A percentile compares a stretch with the other conserved stretches of the same genome.
Conservation (phyloP, 2,797 vertebrate species). For the Catamblyrhynchus diadema region DNA sequence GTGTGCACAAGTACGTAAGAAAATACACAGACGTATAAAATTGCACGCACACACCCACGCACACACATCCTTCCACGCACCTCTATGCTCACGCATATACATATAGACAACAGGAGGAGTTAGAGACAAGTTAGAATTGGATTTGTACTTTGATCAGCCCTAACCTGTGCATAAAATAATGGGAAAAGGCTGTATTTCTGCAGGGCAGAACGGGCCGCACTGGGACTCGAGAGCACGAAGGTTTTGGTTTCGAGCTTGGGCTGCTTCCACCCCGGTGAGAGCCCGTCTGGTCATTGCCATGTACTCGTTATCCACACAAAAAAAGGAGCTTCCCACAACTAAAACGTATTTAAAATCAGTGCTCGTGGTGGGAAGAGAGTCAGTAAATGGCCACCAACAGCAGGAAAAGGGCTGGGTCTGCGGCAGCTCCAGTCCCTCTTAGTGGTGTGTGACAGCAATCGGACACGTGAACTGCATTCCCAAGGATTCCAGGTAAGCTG, state of each 20-base stretch:
- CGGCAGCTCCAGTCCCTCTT: slow-evolving; percentile 61
- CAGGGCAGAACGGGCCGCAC: slow-evolving; percentile 54
- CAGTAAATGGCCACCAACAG: slow-evolving; percentile 45
- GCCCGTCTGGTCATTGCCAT: slow-evolving; percentile 50
- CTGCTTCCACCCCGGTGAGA: slow-evolving; percentile 49
- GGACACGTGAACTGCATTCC: background rate
- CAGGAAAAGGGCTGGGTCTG: slow-evolving; percentile 53
- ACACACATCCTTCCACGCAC: slow-evolving; percentile 76
- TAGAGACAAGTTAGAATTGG: slow-evolving; percentile 90
- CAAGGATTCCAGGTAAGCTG: background rate
- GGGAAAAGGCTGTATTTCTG: slow-evolving; percentile 57
- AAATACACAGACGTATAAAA: slow-evolving; percentile 93
- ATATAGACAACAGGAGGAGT: slow-evolving; percentile 89
- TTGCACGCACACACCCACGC: slow-evolving; percentile 77
- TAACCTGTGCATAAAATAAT: slow-evolving; percentile 71
- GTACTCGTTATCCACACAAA: slow-evolving; percentile 56
- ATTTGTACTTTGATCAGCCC: slow-evolving; percentile 78
- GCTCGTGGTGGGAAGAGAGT: slow-evolving; percentile 71
- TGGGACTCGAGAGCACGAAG: slow-evolving; percentile 53
- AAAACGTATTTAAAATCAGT: slow-evolving; percentile 72
- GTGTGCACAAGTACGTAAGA: slow-evolving; percentile 94
- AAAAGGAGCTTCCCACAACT: slow-evolving; percentile 70
- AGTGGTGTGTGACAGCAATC: slow-evolving; percentile 52
- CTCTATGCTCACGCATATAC: slow-evolving; percentile 81
- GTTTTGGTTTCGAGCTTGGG: slow-evolving; percentile 70